Percentiles rank a stretch among this genome's conserved stretches.
These are phyloP conservation scores for Phataginus tetradactyla DNA, from an alignment of 2,797 vertebrate genomes.

Conservation along the genomic window DNA sequence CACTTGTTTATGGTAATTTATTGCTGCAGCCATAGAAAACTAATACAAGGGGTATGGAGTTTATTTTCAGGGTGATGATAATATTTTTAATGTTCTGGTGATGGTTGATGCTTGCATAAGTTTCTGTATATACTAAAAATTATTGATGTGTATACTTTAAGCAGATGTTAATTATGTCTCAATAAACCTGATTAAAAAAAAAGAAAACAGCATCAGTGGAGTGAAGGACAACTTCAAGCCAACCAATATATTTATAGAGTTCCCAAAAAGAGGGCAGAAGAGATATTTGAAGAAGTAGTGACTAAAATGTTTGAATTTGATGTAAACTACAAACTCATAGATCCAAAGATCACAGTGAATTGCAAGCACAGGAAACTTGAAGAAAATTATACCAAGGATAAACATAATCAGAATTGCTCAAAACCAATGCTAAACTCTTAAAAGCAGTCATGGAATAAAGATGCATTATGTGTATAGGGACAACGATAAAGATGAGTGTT, in stretches of 20 bases:
- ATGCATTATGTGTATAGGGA: not conserved
- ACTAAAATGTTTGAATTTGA: conserved; percentile 3
- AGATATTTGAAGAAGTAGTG: not conserved
- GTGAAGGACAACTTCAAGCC: not conserved
- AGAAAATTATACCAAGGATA: not conserved
- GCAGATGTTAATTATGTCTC: not conserved
- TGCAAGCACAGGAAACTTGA: not conserved
- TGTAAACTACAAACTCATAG: not conserved
- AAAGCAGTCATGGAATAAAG: not conserved
- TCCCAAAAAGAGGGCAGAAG: not conserved
- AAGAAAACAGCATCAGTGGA: not conserved
- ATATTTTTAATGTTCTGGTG: not conserved
- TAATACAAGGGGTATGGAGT: not conserved
- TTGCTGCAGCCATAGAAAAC: not conserved
- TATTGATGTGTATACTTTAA: not conserved
- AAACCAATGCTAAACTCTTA: not conserved
- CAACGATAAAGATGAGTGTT: not conserved
- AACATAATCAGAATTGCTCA: not conserved
- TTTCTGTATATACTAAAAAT: not conserved
- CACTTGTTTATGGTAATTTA: not conserved
- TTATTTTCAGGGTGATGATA: not conserved
- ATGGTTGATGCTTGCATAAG: not conserved
- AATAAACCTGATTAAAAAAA: not conserved
- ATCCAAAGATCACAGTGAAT: not conserved
- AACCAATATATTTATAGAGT: not conserved